These are phyloP conservation scores for Drosophila serrata DNA, from an alignment of 1,140 invertebrate genomes.

Conservation along the genomic window DNA sequence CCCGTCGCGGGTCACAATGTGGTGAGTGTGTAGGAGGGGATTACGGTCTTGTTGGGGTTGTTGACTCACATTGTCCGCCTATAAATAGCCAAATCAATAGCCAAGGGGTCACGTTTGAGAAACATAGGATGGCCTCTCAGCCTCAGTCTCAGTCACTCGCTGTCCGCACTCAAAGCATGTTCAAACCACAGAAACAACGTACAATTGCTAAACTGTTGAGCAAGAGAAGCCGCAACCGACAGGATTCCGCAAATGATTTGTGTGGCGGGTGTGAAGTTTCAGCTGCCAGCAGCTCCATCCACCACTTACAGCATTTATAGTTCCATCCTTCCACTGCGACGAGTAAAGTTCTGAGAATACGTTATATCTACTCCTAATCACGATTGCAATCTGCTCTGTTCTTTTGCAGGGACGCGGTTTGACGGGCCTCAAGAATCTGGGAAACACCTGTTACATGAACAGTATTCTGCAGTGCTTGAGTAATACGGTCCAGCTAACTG, in stretches of 20 bases:
- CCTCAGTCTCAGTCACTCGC: constrained; percentile 51
- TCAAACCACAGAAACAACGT: constrained; percentile 43
- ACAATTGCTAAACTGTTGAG: constrained; percentile 38
- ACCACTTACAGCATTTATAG: constrained; percentile 75
- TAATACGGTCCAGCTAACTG: constrained; percentile 90
- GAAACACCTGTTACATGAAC: constrained; percentile 99
- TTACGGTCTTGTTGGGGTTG: constrained; percentile 7
- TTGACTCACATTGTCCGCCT: constrained; percentile 40
- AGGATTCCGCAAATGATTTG: constrained; percentile 69
- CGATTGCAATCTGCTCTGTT: background rate
- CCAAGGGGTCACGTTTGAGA: constrained; percentile 58
- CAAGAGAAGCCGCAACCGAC: constrained; percentile 8
- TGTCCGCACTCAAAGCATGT: constrained; percentile 73
- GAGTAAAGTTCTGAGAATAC: constrained; percentile 43
- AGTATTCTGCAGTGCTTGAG: constrained; percentile 97
- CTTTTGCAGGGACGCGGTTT: constrained; percentile 89
- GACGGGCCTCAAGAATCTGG: constrained; percentile 94
- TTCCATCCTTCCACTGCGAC: constrained; percentile 69
- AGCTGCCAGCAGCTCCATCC: constrained; percentile 53
- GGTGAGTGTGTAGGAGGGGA: constrained; percentile 47
- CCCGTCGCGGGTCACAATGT: constrained; percentile 87
- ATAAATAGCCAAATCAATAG: constrained; percentile 75
- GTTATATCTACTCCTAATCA: background rate
- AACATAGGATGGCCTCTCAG: constrained; percentile 17
- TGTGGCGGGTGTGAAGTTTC: constrained; percentile 72